Evolutionary conservation across 2,113 vertebrate species (phyloP), one percentile per base, ranked within the genome.

Genomic region (Barnardius zonarius): DNA sequence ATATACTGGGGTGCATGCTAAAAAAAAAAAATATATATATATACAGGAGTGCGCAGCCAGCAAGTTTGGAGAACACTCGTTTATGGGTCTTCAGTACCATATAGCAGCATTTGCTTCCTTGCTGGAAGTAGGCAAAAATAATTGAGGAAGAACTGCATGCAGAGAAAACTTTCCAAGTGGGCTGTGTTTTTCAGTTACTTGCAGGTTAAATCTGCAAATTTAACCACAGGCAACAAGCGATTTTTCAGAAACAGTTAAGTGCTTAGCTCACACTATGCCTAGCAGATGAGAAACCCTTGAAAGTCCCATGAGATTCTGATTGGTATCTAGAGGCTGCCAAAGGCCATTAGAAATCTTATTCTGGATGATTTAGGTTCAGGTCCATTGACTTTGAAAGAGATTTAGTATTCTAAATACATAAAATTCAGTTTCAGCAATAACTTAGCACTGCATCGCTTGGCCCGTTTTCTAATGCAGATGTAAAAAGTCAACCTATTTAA

Each of bases 321-420:
- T 39, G 54, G 54, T 83, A 88, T 41, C 93, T 63, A n/a, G 28
- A 85, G 49, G 67, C 67, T 92, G 87, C 75, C 85, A 95, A 94
- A 87, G 43, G 63, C 63, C 87, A 91, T 78, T 75, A 49, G 41
- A 79, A 88, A 88, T 62, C 78, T 87, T 73, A 89, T 52, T 87
- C 67, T 52, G 43, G 55, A 89, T 85, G 37, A 94, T 95, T 86
- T 52, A 92, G 13, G 82, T 85, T 96, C 75, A 80, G 49, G 37
- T 62, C 49, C 49, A 59, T 24, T 74, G 78, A 76, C 75, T 88
- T 94, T 44, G 3, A 7, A 83, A 85, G 44, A 90, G 31, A 97
- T 83, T 91, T 93, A 83, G 77, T 88, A 91, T 94, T 84, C 87
- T 63, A 91, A 85, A 91, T 30, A 87, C 67, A 68, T 25, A 88